A percentile compares a stretch with the other conserved stretches of the same genome.
Evolutionary conservation across 2,888 invertebrate species (phyloP).

Genomic region (Ornithoptera priamus): DNA sequence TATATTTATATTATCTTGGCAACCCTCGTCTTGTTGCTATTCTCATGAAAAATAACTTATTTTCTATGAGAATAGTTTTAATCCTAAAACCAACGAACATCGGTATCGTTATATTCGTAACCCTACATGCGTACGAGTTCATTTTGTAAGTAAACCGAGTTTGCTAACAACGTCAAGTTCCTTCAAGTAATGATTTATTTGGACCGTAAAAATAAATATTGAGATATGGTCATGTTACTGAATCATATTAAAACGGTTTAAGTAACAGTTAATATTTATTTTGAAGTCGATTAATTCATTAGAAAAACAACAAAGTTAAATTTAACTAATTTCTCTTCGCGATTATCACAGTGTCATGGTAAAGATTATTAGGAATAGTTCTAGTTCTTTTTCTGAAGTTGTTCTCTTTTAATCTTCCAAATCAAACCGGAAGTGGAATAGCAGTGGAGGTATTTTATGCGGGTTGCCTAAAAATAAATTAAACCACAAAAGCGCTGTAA

Average conservation of each 20-base stretch:
- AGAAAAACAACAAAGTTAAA: no score
- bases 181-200: not conserved
- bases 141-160: not conserved
- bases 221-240: not conserved
- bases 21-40: slow-evolving; percentile 50
- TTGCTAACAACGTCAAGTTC: not conserved
- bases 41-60: slow-evolving; percentile 35
- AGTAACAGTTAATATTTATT: slow-evolving; percentile 28
- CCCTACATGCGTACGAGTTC: not conserved
- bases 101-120: not conserved
- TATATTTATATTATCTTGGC: slow-evolving; percentile 75
- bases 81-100: slow-evolving; percentile 49
- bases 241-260: no score
- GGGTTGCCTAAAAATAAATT: no score
- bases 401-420: no score
- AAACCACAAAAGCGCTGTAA: no score
- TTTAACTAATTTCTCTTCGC: no score
- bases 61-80: slow-evolving; percentile 55
- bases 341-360: no score
- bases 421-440: no score
- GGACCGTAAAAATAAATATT: not conserved
- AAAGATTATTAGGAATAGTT: no score
- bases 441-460: no score
- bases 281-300: not conserved
- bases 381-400: no score